Percentiles rank a stretch among this genome's conserved stretches.
phyloP scores from a whole-genome alignment of 2,888 invertebrate genomes.

The Macropis europaea region DNA sequence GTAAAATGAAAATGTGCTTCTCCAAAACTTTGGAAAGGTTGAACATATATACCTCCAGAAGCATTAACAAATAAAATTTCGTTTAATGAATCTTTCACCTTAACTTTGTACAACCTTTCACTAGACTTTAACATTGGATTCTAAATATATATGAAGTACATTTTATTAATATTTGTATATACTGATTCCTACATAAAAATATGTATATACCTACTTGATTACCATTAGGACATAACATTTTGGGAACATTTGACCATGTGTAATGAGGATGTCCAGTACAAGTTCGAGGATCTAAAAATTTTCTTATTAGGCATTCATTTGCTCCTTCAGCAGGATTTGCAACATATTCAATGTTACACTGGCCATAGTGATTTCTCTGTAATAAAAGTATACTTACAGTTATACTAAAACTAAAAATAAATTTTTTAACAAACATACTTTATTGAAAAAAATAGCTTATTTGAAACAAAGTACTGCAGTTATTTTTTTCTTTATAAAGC shows the following conservation, averaged over 20 bases:
- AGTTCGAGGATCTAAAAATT: constrained; percentile 77
- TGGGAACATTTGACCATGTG: constrained; percentile 77
- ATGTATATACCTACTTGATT: constrained; percentile 73
- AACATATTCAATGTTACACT: constrained; percentile 78
- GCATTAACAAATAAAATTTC: constrained; percentile 74
- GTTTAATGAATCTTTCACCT: constrained; percentile 60
- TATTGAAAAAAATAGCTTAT: neutral
- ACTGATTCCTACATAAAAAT: neutral
- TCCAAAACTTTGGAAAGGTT: constrained; percentile 79
- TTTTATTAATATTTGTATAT: constrained; percentile 19
- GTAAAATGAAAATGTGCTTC: constrained; percentile 78
- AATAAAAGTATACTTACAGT: constrained; percentile 8
- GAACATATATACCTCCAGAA: constrained; percentile 78
- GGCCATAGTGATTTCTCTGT: constrained; percentile 78
- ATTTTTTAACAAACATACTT: neutral
- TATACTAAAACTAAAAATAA: neutral
- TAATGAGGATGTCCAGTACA: constrained; percentile 74
- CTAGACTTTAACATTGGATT: constrained; percentile 78
- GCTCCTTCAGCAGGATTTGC: constrained; percentile 67
- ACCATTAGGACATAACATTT: constrained; percentile 75
- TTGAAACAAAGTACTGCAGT: too few relatives aligned
- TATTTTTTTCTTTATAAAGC: too few relatives aligned
- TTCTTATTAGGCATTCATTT: constrained; percentile 72
- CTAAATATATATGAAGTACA: constrained; percentile 56
- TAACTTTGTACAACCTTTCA: constrained; percentile 76